Evolutionary conservation across 2,888 invertebrate genomes (phyloP).

Genomic region (Meghimatium bilineatum): DNA sequence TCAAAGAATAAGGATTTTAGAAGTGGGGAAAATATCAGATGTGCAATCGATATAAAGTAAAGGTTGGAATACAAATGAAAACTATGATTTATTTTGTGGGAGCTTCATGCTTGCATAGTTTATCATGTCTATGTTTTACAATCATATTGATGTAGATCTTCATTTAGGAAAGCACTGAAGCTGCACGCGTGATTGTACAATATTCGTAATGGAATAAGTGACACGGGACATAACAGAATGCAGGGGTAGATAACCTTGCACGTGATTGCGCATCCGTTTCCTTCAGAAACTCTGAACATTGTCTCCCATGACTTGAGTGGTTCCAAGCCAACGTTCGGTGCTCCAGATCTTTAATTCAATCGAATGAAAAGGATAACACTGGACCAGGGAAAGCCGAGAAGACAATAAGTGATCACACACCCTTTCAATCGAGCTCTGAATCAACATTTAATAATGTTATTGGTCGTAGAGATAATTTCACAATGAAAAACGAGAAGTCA

Average conservation of each 20-base stretch:
- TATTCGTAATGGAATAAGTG: constrained; percentile 23
- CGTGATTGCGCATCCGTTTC: constrained; percentile 43
- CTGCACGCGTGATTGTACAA: not conserved
- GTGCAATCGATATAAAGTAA: not conserved
- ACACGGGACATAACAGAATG: constrained; percentile 20
- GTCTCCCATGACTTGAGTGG: constrained; percentile 26
- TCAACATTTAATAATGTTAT: constrained; percentile 39
- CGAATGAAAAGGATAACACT: constrained; percentile 36
- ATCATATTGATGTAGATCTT: not conserved
- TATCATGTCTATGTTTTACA: not conserved
- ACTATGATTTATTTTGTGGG: not conserved
- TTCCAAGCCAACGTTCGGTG: constrained; percentile 3
- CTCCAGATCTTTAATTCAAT: constrained; percentile 35
- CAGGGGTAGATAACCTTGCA: constrained; percentile 39
- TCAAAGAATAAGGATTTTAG: not conserved
- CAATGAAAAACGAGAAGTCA: constrained; percentile 19
- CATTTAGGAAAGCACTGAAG: constrained; percentile 27
- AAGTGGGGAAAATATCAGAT: too few species aligned
- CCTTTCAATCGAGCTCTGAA: constrained; percentile 17
- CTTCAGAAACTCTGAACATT: constrained; percentile 38
- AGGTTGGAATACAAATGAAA: not conserved
- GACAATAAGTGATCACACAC: constrained; percentile 29
- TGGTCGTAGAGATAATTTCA: constrained; percentile 31
- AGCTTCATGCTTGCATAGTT: not conserved
- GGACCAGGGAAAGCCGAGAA: constrained; percentile 1